Percentiles rank a stretch among this genome's conserved stretches.
These are phyloP conservation scores for Enteromius unitaeniatus DNA, from an alignment of 2,797 vertebrate species.

Conservation along the genomic window DNA sequence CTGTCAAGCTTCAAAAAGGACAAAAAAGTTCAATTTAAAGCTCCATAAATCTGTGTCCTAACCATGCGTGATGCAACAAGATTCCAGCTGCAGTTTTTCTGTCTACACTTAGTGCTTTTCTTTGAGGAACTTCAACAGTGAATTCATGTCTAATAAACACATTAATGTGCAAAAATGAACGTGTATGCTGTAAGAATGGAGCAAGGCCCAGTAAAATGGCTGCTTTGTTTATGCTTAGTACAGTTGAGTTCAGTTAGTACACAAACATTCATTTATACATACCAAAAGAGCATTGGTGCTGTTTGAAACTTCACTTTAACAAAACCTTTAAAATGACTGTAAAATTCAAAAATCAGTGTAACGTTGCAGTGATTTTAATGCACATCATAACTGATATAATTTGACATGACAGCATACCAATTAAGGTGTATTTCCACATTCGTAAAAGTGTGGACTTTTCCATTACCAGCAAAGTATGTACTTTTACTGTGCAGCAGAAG, in stretches of 20 bases:
- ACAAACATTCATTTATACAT: neutral
- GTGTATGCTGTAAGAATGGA: neutral
- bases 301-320: neutral
- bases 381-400: neutral
- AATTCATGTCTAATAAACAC: neutral
- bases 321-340: neutral
- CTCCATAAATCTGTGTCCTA: neutral
- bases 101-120: neutral
- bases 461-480: neutral
- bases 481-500: neutral
- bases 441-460: neutral
- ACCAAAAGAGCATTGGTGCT: neutral
- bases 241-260: neutral
- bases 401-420: too few species aligned
- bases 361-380: neutral
- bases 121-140: neutral
- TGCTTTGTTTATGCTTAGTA: neutral
- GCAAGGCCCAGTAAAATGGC: neutral
- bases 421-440: neutral
- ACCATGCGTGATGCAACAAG: neutral
- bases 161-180: neutral
- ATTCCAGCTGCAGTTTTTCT: slow-evolving; percentile 4
- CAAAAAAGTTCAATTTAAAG: neutral
- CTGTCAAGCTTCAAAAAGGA: neutral
- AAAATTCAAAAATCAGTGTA: neutral